phyloP scores from a whole-genome alignment of 2,797 vertebrate genomes.

The Dallia pectoralis region DNA sequence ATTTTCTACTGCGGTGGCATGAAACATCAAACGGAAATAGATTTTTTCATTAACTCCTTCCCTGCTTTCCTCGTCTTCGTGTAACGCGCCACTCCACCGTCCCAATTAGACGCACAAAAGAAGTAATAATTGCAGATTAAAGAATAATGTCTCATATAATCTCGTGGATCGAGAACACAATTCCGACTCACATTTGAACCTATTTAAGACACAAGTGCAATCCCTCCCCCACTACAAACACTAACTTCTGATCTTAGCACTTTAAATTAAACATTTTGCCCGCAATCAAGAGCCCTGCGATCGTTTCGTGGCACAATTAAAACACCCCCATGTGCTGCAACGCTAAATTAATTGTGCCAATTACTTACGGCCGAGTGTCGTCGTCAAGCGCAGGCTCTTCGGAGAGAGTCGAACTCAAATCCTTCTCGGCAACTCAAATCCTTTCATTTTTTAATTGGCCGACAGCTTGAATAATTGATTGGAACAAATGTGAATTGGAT shows the following conservation, averaged over 20 bases:
- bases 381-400: conserved; percentile 76
- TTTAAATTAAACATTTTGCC: conserved; percentile 72
- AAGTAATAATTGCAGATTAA: conserved; percentile 75
- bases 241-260: conserved; percentile 63
- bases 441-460: conserved; percentile 83
- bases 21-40: conserved; percentile 58
- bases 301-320: conserved; percentile 68
- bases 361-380: conserved; percentile 78
- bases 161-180: conserved; percentile 79
- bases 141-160: conserved; percentile 69
- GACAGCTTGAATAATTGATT: conserved; percentile 86
- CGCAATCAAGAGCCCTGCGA: conserved; percentile 32
- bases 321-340: conserved; percentile 71
- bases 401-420: conserved; percentile 75
- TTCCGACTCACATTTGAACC: conserved; percentile 75
- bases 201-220: conserved; percentile 63
- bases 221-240: conserved; percentile 40
- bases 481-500: conserved; percentile 84
- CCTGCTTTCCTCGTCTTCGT: conserved; percentile 58
- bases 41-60: conserved; percentile 53
- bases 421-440: conserved; percentile 66
- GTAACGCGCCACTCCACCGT: conserved; percentile 53
- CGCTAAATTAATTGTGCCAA: conserved; percentile 81
- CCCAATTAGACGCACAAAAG: conserved; percentile 69
- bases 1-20: conserved; percentile 41